These are phyloP conservation scores for Petaurus breviceps DNA, from an alignment of 2,113 vertebrate species.

Conservation along the genomic window DNA sequence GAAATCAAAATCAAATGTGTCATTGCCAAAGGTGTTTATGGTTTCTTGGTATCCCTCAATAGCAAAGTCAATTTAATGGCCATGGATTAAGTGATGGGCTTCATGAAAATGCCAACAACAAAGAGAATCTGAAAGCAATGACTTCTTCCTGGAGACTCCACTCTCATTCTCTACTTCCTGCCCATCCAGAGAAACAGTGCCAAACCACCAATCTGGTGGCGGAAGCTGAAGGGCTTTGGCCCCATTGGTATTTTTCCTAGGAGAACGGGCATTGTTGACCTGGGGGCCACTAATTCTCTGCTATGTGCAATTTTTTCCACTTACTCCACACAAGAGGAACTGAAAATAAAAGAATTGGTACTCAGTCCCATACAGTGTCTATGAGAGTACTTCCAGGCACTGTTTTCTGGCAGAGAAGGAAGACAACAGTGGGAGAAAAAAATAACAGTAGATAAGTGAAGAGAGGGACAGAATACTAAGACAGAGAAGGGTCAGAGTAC, in stretches of 20 bases:
- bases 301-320: not conserved
- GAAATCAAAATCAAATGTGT: slow-evolving; percentile 91
- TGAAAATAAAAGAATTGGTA: not conserved
- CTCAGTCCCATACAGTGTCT: not conserved
- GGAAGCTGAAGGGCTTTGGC: not conserved
- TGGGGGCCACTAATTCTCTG: not conserved
- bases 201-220: not conserved
- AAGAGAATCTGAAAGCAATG: not conserved
- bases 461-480: not conserved
- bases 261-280: not conserved
- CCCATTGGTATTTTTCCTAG: not conserved
- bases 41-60: slow-evolving; percentile 67
- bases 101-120: not conserved
- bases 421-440: not conserved
- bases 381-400: not conserved
- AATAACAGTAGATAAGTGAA: not conserved
- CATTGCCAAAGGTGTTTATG: slow-evolving; percentile 86
- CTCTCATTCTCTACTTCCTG: not conserved
- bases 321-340: not conserved
- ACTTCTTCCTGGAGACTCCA: not conserved
- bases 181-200: not conserved
- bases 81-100: not conserved
- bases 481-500: not conserved
- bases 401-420: not conserved
- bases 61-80: slow-evolving; percentile 80